Base-by-base conservation (phyloP, 1,140 invertebrate genomes). In the Ips typographus region DNA sequence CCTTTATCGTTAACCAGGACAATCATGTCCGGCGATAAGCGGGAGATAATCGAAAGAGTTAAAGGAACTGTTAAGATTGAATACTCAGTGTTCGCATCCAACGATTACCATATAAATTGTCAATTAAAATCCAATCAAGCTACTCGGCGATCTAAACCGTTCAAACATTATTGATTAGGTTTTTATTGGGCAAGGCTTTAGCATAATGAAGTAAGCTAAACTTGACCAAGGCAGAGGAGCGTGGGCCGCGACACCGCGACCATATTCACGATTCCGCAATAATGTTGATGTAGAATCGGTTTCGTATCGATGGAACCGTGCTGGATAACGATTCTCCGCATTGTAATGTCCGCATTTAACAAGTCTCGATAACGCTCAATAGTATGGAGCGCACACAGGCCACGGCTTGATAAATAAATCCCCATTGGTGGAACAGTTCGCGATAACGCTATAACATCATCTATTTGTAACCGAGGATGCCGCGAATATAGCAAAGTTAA, bases 341-440 rank as follows among this genome's bases (percentile, higher is more conserved):
- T 79, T 78, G 77, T 78, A 79, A 79, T 77, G 78, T 78, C 74
- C 75, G 73, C 75, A 77, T 76, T 77, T 77, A 77, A 79, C 78
- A 79, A 78, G 74, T 72, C 59, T 65, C 72, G 77, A 78, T 78
- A 77, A 72, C 74, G 71, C 74, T 74, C 76, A 70, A 68, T 71
- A 66, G 70, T 68, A 68, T 62, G 65, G 64, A 72, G 68, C 57
- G 67, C 72, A 73, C 64, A 73, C 40, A 6, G 61, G 40, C 59
- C 67, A 72, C 49, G 43, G 62, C 41, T 71, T 74, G 76, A 77
- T 76, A 77, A 76, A 77, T 76, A 77, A 77, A 77, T 77, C 71
- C 74, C 72, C 74, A 75, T 76, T 74, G 72, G 74, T 72, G 71
- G 74, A 70, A 65, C 66, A 66, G 64, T 59, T 43, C 59, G 57